Conservation (phyloP, 2,113 vertebrate species). For the Seriola rivoliana region DNA sequence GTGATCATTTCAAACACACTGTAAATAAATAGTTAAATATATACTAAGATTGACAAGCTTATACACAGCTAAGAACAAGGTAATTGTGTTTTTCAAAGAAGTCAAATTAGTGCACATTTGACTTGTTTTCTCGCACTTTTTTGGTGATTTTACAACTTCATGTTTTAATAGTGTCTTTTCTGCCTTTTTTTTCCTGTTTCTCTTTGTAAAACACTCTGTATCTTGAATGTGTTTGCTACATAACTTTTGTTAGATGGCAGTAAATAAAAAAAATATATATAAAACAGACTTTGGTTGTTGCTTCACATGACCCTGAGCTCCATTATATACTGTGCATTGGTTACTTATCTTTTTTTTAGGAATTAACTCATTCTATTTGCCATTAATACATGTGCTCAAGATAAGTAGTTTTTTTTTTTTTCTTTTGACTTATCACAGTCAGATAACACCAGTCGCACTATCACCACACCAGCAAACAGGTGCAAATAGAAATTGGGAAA, state of each 20-base stretch:
- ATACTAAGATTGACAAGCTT: too few relatives aligned
- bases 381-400: constrained; percentile 16
- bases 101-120: neutral
- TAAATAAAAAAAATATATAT: neutral
- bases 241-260: neutral
- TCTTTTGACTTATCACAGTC: constrained; percentile 7
- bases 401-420: constrained; percentile 7
- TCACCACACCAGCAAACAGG: constrained; percentile 49
- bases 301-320: neutral
- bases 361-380: neutral
- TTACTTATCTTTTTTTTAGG: neutral
- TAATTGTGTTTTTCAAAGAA: neutral
- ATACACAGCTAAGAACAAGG: neutral
- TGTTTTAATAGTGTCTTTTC: neutral
- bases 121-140: neutral
- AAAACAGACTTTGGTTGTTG: neutral
- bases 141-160: neutral
- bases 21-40: neutral
- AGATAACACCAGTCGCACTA: constrained; percentile 36
- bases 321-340: too few relatives aligned
- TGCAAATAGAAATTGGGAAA: constrained; percentile 61
- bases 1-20: neutral
- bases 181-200: too few relatives aligned
- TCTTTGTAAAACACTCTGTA: neutral
- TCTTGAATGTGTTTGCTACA: neutral